Conservation (phyloP, 2,888 invertebrate species). For the Drosophila mayaguana region DNA sequence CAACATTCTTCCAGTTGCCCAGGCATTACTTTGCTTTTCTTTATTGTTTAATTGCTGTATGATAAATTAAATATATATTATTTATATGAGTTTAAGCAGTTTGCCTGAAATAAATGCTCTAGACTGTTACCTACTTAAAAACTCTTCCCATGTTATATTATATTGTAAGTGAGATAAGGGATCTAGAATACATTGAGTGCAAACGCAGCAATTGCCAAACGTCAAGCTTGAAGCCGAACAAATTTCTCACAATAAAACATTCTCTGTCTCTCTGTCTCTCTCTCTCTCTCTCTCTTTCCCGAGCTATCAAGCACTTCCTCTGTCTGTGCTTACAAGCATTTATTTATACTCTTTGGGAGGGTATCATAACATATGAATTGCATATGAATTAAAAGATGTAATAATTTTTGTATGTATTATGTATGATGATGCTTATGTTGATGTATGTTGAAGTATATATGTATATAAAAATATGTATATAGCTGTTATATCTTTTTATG, state of each 20-base stretch:
- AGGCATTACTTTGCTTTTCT: not conserved
- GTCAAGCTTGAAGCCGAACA: not conserved
- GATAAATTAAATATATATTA: not conserved
- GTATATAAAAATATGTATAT: no score
- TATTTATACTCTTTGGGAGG: not conserved
- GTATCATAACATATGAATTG: not conserved
- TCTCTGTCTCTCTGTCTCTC: not conserved
- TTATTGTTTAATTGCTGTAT: not conserved
- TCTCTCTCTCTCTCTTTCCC: no score
- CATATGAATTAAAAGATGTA: not conserved
- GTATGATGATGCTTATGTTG: no score
- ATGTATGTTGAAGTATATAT: no score
- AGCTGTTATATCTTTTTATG: no score
- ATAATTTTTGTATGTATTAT: no score
- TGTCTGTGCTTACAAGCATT: not conserved
- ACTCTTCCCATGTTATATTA: not conserved
- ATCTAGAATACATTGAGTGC: not conserved
- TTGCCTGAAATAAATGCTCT: not conserved
- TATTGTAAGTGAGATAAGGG: not conserved
- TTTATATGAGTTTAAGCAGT: not conserved
- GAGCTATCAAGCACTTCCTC: conserved; percentile 14
- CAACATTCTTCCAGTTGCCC: not conserved
- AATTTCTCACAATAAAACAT: conserved; percentile 15
- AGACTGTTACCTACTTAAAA: not conserved
- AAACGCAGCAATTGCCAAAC: not conserved